Percentiles rank a stretch among this genome's conserved stretches.
Evolutionary conservation across 2,113 vertebrate species (phyloP).

Genomic region (Strix uralensis): DNA sequence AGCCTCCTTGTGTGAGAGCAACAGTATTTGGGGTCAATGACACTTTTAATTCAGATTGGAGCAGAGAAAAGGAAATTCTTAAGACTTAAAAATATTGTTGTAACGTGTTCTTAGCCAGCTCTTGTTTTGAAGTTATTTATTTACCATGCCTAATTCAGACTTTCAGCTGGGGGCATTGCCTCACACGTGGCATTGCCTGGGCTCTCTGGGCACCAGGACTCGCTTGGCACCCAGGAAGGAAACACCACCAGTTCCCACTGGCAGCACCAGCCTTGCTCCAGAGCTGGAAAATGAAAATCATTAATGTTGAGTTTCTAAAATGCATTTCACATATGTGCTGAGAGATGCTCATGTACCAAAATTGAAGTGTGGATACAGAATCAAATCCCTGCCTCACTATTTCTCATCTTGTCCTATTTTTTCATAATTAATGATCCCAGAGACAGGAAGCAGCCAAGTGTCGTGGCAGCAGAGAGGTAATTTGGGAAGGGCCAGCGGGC

Average conservation of each 20-base stretch:
- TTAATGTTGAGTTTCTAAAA: not conserved
- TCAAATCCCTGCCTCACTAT: accelerated
- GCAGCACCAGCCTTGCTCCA: not conserved
- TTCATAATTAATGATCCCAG: not conserved
- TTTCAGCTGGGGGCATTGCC: accelerated
- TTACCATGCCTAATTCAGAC: not conserved
- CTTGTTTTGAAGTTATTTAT: not conserved
- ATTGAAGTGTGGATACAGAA: accelerated
- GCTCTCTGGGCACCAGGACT: not conserved
- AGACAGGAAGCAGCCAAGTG: not conserved
- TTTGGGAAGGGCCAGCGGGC: not conserved
- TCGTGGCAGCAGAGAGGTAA: not conserved
- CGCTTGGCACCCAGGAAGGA: not conserved
- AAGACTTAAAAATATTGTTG: not conserved
- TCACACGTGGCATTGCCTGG: not conserved
- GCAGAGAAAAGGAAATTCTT: not conserved
- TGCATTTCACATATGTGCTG: not conserved
- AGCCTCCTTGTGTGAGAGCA: not conserved
- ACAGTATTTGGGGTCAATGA: not conserved
- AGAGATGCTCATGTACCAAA: accelerated
- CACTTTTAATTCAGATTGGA: not conserved
- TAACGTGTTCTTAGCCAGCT: not conserved
- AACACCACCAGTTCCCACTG: accelerated
- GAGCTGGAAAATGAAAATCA: not conserved
- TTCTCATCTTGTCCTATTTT: not conserved